Conservation (phyloP, 1,140 invertebrate genomes). For the Ceratosolen fusciceps region DNA sequence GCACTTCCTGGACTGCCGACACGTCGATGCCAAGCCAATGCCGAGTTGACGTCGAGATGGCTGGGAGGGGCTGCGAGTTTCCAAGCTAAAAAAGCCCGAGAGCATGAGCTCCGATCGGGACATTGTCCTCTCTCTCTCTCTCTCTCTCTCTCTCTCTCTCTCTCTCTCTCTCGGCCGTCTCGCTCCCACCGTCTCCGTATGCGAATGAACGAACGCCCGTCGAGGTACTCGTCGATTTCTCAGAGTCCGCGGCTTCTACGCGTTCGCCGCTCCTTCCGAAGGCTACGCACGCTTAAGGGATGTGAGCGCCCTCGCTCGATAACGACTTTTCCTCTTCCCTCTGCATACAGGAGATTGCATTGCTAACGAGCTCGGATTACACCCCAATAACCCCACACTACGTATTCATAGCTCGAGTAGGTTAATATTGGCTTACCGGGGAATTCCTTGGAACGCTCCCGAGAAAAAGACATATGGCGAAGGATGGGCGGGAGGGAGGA, state of each 20-base stretch:
- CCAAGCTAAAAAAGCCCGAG: not conserved
- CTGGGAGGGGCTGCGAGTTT: not conserved
- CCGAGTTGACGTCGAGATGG: no score
- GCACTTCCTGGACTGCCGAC: not conserved
- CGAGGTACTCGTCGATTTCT: constrained; percentile 18
- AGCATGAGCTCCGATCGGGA: constrained; percentile 18
- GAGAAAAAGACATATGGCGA: no score
- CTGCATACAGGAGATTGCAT: no score
- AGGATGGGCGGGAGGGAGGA: no score
- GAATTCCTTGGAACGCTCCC: no score
- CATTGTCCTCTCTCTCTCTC: constrained; percentile 31
- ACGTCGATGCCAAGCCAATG: no score
- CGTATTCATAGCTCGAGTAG: no score
- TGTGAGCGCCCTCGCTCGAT: not conserved
- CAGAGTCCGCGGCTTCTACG: not conserved
- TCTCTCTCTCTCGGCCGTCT: constrained; percentile 23
- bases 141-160: not conserved
- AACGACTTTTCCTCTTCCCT: not conserved
- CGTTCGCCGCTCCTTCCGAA: not conserved
- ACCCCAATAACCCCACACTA: no score
- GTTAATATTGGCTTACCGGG: no score
- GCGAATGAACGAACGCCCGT: constrained; percentile 16
- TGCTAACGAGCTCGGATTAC: no score
- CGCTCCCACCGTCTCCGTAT: constrained; percentile 8
- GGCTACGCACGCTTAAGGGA: constrained; percentile 2